Evolutionary conservation across 2,797 vertebrate genomes (phyloP).

Genomic region (Pantherophis vulpinus): DNA sequence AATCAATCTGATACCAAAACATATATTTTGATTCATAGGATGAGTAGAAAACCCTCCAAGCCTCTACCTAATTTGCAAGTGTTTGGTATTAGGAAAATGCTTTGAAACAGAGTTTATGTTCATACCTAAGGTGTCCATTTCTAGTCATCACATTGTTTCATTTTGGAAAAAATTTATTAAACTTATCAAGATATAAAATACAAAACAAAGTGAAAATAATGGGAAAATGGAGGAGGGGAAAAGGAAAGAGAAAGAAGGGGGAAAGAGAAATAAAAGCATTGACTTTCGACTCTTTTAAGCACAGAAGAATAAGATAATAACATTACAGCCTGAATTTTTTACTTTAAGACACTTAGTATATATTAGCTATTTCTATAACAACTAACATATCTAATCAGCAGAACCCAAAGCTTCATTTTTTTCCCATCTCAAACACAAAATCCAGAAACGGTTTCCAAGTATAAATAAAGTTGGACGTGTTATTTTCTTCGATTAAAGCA

Average conservation of each 20-base stretch:
- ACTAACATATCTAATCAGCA: background rate
- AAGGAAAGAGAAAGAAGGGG: too few species aligned
- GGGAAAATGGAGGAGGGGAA: too few species aligned
- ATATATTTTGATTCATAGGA: background rate
- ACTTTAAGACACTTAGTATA: too few species aligned
- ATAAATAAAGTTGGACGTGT: background rate
- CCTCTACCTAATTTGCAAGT: background rate
- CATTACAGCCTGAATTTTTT: too few species aligned
- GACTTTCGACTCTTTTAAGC: too few species aligned
- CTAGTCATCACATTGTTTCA: background rate
- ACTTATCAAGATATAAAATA: too few species aligned
- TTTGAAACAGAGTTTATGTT: background rate
- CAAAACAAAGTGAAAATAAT: too few species aligned
- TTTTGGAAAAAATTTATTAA: too few species aligned
- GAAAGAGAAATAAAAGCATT: too few species aligned
- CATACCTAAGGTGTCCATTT: background rate
- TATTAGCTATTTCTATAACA: background rate
- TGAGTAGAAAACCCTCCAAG: background rate
- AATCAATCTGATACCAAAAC: background rate
- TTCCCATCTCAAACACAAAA: background rate
- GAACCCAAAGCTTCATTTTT: background rate
- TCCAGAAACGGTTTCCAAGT: background rate
- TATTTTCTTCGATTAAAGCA: background rate
- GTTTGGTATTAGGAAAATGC: background rate
- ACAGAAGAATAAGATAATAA: too few species aligned